Percentiles rank a stretch among this genome's conserved stretches.
These are phyloP conservation scores for Nemoura dubitans DNA, from an alignment of 2,888 invertebrate species.

Conservation along the genomic window DNA sequence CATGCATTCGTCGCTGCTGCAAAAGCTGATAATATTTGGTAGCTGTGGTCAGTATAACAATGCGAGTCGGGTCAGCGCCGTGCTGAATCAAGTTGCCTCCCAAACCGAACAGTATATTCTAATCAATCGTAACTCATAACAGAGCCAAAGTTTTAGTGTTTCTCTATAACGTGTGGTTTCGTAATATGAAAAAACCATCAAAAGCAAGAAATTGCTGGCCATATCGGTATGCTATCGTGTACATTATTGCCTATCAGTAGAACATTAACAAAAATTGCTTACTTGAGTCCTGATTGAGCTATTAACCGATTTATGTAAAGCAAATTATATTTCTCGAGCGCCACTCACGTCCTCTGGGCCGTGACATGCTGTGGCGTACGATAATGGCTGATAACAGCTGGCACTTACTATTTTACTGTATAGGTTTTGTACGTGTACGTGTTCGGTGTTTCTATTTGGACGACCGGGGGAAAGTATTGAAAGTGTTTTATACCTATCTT, in stretches of 20 bases:
- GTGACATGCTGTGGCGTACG: not conserved
- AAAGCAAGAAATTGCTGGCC: not conserved
- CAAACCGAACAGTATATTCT: not conserved
- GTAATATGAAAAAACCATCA: not conserved
- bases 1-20: not conserved
- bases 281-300: not conserved
- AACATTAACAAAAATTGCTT: not conserved
- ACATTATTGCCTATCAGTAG: not conserved
- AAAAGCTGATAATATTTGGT: not conserved
- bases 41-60: slow-evolving; percentile 1
- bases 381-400: not conserved
- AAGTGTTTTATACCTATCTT: too few relatives aligned
- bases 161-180: not conserved
- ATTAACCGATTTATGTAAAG: not conserved
- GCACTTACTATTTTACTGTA: not conserved
- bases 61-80: not conserved
- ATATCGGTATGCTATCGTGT: not conserved
- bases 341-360: not conserved
- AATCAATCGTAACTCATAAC: not conserved
- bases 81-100: not conserved
- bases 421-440: too few relatives aligned
- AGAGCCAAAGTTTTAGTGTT: not conserved
- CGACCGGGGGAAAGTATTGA: too few relatives aligned
- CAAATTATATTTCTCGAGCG: not conserved
- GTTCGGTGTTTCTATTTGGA: too few relatives aligned